phyloP scores from a whole-genome alignment of 2,888 invertebrate genomes.

The Mesoligia furuncula region DNA sequence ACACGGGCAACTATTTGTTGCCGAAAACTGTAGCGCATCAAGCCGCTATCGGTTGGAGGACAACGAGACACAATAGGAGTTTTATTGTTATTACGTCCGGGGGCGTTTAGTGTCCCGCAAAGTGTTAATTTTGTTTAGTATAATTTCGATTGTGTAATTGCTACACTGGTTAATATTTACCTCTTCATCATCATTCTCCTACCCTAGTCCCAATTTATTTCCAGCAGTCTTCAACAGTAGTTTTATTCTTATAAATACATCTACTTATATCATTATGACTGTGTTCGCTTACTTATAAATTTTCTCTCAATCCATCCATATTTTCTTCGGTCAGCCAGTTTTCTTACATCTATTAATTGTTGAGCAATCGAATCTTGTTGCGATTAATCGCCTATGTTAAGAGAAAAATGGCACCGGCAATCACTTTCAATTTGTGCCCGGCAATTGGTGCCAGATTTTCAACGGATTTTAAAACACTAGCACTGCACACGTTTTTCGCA shows the following conservation, averaged over 20 bases:
- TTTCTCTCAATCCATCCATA: not conserved
- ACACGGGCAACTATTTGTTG: conserved; percentile 38
- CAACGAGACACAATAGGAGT: not conserved
- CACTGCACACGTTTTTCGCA: no score
- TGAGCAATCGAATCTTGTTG: no score
- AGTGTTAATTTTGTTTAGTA: not conserved
- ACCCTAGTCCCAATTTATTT: not conserved
- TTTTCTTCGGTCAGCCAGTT: not conserved
- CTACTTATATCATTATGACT: not conserved
- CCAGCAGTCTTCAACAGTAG: not conserved
- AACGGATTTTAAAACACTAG: no score
- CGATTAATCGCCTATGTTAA: no score
- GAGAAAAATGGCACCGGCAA: no score
- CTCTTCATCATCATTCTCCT: not conserved
- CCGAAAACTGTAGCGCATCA: not conserved
- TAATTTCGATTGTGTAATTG: not conserved
- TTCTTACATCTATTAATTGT: no score
- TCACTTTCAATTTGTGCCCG: no score
- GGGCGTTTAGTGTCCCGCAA: not conserved
- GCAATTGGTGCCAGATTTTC: no score
- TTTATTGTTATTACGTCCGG: not conserved
- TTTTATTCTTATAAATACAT: not conserved
- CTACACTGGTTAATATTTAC: not conserved
- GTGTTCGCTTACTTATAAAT: not conserved
- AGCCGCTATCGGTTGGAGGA: not conserved